phyloP scores from a whole-genome alignment of 2,888 invertebrate species.

The Leptinotarsa tumamoca region DNA sequence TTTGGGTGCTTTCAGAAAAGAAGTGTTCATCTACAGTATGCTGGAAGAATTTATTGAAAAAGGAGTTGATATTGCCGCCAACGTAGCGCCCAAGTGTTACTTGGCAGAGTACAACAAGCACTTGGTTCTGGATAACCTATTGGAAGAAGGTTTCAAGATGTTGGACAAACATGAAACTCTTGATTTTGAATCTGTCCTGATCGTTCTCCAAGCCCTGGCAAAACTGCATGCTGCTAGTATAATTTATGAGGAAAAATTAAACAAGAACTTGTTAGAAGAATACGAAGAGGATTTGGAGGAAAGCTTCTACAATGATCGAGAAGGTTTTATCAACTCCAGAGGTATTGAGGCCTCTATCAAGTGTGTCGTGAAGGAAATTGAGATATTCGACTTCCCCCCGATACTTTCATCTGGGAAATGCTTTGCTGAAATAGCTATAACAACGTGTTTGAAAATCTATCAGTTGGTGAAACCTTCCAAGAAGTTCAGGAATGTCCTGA shows the following conservation, averaged over 20 bases:
- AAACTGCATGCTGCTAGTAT: slow-evolving; percentile 63
- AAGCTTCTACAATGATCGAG: slow-evolving; percentile 50
- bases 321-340: slow-evolving; percentile 49
- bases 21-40: slow-evolving; percentile 54
- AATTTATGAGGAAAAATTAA: slow-evolving; percentile 56
- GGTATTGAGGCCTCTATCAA: slow-evolving; percentile 55
- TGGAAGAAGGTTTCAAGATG: slow-evolving; percentile 54
- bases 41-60: slow-evolving; percentile 48
- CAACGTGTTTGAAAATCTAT: slow-evolving; percentile 51
- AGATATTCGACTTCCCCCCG: slow-evolving; percentile 54
- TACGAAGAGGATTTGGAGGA: slow-evolving; percentile 51
- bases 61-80: slow-evolving; percentile 43
- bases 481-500: slow-evolving; percentile 69
- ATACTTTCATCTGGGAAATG: slow-evolving; percentile 52
- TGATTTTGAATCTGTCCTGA: slow-evolving; percentile 54
- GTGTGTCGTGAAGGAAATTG: slow-evolving; percentile 54
- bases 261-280: slow-evolving; percentile 47
- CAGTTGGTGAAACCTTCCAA: slow-evolving; percentile 60
- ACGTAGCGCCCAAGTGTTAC: slow-evolving; percentile 62
- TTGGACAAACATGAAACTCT: slow-evolving; percentile 53
- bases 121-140: slow-evolving; percentile 65
- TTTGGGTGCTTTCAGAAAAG: slow-evolving; percentile 56
- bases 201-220: slow-evolving; percentile 58
- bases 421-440: slow-evolving; percentile 48
- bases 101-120: slow-evolving; percentile 55